These are phyloP conservation scores for Ammodytes dubius DNA, from an alignment of 2,113 vertebrate species.

Conservation along the genomic window DNA sequence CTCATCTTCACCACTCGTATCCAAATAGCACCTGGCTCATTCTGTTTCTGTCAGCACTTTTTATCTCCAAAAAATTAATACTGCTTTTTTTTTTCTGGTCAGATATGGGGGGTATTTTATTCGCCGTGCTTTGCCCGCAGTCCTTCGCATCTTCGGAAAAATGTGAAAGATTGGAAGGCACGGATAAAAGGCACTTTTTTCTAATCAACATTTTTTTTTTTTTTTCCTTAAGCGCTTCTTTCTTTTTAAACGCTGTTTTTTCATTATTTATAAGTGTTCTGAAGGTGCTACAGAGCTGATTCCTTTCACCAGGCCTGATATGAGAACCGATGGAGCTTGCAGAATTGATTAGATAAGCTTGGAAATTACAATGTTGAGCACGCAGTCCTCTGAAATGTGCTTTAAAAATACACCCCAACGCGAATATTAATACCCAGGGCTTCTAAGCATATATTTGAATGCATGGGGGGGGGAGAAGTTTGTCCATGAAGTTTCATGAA, in stretches of 20 bases:
- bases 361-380: conserved; percentile 98
- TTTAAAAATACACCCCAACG: conserved; percentile 77
- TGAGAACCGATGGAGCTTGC: conserved; percentile 93
- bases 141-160: conserved; percentile 80
- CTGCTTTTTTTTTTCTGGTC: conserved; percentile 67
- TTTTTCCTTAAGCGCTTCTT: conserved; percentile 90
- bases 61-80: conserved; percentile 82
- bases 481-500: conserved; percentile 75
- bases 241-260: conserved; percentile 94
- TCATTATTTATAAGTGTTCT: conserved; percentile 99
- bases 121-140: conserved; percentile 78
- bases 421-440: conserved; percentile 82
- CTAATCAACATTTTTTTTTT: conserved; percentile 89
- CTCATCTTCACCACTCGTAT: conserved; percentile 74
- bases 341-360: conserved; percentile 99
- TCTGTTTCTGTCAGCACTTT: conserved; percentile 83
- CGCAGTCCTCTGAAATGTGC: conserved; percentile 84
- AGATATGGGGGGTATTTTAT: conserved; percentile 73
- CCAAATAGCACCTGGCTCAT: conserved; percentile 83
- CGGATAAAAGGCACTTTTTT: conserved; percentile 85
- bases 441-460: conserved; percentile 75
- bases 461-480: conserved; percentile 66
- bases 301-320: conserved; percentile 94
- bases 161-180: conserved; percentile 81
- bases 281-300: conserved; percentile 94